A percentile compares a stretch with the other conserved stretches of the same genome.
Evolutionary conservation across 2,888 invertebrate genomes (phyloP).

Genomic region (Keiferia lycopersicella): DNA sequence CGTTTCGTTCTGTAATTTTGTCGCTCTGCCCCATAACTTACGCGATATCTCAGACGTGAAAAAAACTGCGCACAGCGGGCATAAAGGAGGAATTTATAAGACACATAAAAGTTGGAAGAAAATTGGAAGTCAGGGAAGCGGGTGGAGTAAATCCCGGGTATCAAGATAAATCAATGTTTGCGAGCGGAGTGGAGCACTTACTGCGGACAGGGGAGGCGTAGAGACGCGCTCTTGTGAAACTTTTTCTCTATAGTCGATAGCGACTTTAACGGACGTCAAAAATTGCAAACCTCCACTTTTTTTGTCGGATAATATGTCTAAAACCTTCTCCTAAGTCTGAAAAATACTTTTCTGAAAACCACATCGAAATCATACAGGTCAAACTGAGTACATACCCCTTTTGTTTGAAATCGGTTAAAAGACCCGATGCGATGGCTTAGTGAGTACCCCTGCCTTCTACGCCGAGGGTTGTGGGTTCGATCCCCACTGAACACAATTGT

Average conservation of each 20-base stretch:
- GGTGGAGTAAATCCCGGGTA: slow-evolving; percentile 66
- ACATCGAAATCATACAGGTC: too few relatives aligned
- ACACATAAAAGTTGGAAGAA: slow-evolving; percentile 74
- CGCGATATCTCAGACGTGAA: slow-evolving; percentile 20
- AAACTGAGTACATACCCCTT: too few relatives aligned
- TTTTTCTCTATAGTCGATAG: not conserved
- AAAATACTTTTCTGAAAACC: too few relatives aligned
- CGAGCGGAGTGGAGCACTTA: slow-evolving; percentile 58
- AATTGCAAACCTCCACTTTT: too few relatives aligned
- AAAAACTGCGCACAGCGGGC: slow-evolving; percentile 30
- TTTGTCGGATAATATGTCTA: too few relatives aligned
- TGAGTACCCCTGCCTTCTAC: too few relatives aligned
- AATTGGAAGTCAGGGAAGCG: slow-evolving; percentile 71
- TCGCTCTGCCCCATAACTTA: not conserved
- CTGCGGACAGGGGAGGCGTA: not conserved
- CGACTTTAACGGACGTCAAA: too few relatives aligned
- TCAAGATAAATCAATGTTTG: slow-evolving; percentile 81
- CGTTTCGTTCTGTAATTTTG: not conserved
- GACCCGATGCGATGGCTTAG: too few relatives aligned
- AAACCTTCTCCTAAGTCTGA: too few relatives aligned
- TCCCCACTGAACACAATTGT: too few relatives aligned
- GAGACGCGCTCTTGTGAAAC: not conserved
- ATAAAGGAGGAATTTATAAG: slow-evolving; percentile 70
- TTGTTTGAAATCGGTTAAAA: too few relatives aligned
- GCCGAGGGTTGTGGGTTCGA: too few relatives aligned